These are phyloP conservation scores for Cryptoblepharus egeriae DNA, from an alignment of 2,797 vertebrate genomes.

Conservation along the genomic window DNA sequence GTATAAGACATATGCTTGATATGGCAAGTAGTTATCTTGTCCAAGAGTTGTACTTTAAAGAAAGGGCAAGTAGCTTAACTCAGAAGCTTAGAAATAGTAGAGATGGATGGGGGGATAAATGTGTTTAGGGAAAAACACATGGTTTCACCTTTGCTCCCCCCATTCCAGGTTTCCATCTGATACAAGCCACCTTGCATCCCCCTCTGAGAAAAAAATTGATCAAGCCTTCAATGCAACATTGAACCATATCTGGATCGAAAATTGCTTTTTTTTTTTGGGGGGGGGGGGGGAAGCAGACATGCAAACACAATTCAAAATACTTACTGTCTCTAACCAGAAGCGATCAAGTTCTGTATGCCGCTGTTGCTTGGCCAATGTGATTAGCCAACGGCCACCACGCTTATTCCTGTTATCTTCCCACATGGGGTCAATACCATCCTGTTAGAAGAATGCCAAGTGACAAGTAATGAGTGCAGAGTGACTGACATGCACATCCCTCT, in stretches of 20 bases:
- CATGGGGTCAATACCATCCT: slow-evolving; percentile 89
- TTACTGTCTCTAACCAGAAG: slow-evolving; percentile 87
- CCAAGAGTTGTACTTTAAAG: background rate
- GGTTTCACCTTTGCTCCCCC: background rate
- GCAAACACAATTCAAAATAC: slow-evolving; percentile 16
- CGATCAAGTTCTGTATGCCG: slow-evolving; percentile 82
- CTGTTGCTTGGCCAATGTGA: slow-evolving; percentile 86
- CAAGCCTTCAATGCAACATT: too few species aligned
- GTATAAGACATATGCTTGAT: background rate
- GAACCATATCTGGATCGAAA: background rate
- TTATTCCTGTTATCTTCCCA: slow-evolving; percentile 88
- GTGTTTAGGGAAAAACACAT: too few species aligned
- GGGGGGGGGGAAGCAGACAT: fast-evolving
- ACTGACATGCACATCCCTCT: background rate
- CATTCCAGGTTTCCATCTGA: background rate
- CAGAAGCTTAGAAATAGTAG: background rate
- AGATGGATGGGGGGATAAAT: too few species aligned
- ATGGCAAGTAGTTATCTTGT: background rate
- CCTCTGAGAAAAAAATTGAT: background rate
- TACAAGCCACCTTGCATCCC: too few species aligned
- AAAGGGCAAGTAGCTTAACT: background rate
- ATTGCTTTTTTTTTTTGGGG: too few species aligned
- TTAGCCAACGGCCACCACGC: slow-evolving; percentile 86
- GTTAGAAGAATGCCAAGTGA: background rate
- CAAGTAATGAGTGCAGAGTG: fast-evolving